Evolutionary conservation across 2,113 vertebrate genomes (phyloP), one percentile per base, ranked within the genome.

Genomic region (Speoplatyrhinus poulsoni): DNA sequence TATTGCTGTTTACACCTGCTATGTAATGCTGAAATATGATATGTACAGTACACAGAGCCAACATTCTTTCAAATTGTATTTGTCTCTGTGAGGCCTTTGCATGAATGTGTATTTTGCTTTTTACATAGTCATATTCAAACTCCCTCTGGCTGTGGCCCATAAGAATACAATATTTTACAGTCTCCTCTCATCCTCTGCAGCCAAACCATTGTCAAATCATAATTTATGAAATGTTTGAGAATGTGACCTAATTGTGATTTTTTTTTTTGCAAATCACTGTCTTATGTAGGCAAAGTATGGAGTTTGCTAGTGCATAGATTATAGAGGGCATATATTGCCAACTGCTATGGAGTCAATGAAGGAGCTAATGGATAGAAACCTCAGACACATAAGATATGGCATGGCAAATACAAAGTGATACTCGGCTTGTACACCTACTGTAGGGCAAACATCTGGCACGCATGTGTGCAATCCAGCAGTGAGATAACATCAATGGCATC

Each of bases 391-490:
- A 94, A 93, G 93, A 92, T 90, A 92, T 90, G 91, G 93, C 90
- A 94, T 93, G 94, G 95, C 90, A 92, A 96, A 96, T 94, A 92
- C 94, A 90, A 75, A 84, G 87, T 65, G 82, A 88, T 81, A 74
- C 62, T 75, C 60, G 63, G 82, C 79, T 81, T 82, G 76, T 90
- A 93, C 91, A 92, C 26, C 26, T 26, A 26, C 26, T 41, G 7
- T 41, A 41, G 36, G 36, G 94, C 91, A 91, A 93, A 91, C 88
- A 84, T 92, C 92, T 90, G 85, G 85, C 67, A 90, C 82, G 92
- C 87, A 84, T 91, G 92, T 91, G 93, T 93, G 92, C 88, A 89
- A 91, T 75, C 86, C 85, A 85, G 87, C 84, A 82, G 82, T 86
- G 82, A 88, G 75, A 85, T 80, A 81, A 81, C 73, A 73, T 86